Evolutionary conservation across 1,140 invertebrate genomes (phyloP).

Genomic region (Capitella teleta): DNA sequence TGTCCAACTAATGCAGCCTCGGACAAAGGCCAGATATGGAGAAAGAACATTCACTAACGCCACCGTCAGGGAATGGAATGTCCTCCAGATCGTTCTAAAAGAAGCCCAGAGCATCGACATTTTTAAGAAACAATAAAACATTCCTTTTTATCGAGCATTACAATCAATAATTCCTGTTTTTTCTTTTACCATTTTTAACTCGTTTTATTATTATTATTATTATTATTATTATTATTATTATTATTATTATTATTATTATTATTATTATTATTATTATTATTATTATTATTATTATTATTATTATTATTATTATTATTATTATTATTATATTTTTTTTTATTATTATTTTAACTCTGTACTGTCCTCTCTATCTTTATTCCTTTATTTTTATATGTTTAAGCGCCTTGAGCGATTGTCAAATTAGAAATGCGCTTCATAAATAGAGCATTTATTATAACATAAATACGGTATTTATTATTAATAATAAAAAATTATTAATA

Average conservation of each 20-base stretch:
- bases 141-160: neutral
- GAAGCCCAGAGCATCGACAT: neutral
- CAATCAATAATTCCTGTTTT: neutral
- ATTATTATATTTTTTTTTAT: neutral
- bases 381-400: neutral
- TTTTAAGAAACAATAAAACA: neutral
- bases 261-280: neutral
- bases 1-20: no score
- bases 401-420: no score
- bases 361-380: neutral
- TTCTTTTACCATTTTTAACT: neutral
- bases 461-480: no score
- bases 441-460: no score
- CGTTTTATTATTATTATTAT: neutral
- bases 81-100: no score
- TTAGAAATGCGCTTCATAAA: no score
- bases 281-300: neutral
- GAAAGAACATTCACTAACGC: no score
- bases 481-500: no score
- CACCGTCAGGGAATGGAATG: no score
- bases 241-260: neutral
- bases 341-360: neutral
- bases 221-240: neutral
- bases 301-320: neutral
- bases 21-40: no score